Evolutionary conservation across 2,797 vertebrate species (phyloP).

Genomic region (Lepus townsendii): DNA sequence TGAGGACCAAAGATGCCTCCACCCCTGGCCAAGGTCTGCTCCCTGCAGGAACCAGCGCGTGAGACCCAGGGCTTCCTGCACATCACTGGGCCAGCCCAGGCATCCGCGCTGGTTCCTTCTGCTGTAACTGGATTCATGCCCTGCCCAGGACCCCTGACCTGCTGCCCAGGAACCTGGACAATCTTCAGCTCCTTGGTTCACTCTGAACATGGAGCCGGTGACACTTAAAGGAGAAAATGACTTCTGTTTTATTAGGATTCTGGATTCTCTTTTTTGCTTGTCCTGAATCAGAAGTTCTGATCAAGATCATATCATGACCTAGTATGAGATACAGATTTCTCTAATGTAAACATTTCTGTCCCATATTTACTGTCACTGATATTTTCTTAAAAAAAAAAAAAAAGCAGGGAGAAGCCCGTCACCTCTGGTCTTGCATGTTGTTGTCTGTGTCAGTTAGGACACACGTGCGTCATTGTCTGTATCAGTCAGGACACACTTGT

Average conservation of each 20-base stretch:
- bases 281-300: background rate
- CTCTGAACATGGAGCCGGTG: background rate
- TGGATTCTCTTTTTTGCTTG: background rate
- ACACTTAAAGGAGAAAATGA: background rate
- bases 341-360: conserved; percentile 27
- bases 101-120: background rate
- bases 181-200: background rate
- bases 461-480: background rate
- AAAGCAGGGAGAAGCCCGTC: background rate
- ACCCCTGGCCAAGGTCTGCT: background rate
- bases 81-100: background rate
- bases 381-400: conserved; percentile 48
- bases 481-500: too few relatives aligned
- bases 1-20: background rate
- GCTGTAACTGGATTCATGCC: background rate
- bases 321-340: background rate
- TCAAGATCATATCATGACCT: background rate
- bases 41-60: too few relatives aligned
- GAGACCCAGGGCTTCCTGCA: background rate
- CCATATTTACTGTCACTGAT: background rate
- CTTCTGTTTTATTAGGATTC: background rate
- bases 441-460: background rate
- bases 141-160: background rate
- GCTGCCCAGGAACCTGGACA: background rate
- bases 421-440: background rate